Percentiles rank a stretch among this genome's conserved stretches.
Conservation (phyloP, 1,140 invertebrate species). For the Drosophila guanche region DNA sequence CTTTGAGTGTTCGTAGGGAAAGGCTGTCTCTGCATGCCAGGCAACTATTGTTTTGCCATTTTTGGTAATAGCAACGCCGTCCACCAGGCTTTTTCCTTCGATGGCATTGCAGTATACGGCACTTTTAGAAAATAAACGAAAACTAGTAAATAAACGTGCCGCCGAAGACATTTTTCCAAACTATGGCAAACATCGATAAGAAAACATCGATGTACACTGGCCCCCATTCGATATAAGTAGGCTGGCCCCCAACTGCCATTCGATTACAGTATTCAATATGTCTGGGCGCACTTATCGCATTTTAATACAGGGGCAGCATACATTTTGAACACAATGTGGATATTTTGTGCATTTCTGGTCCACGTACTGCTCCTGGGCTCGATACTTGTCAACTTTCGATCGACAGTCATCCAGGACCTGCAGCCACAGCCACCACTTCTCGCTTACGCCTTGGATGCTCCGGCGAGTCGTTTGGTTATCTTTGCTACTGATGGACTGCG, state of each 20-base stretch:
- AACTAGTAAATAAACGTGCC: slow-evolving; percentile 58
- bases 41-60: slow-evolving; percentile 92
- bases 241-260: no score
- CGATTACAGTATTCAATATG: no score
- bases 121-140: slow-evolving; percentile 73
- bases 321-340: slow-evolving; percentile 62
- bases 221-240: not conserved
- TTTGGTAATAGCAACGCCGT: slow-evolving; percentile 87
- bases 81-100: slow-evolving; percentile 70
- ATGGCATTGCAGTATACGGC: slow-evolving; percentile 59
- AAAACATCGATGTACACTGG: no score
- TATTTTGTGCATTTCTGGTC: slow-evolving; percentile 70
- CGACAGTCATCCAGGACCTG: slow-evolving; percentile 86
- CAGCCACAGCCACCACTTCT: slow-evolving; percentile 83
- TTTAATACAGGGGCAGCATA: slow-evolving; percentile 9
- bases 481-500: slow-evolving; percentile 96
- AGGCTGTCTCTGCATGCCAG: slow-evolving; percentile 92
- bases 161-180: slow-evolving; percentile 52
- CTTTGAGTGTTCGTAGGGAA: slow-evolving; percentile 93
- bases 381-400: slow-evolving; percentile 88
- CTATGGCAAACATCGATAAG: slow-evolving; percentile 5
- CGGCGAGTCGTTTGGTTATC: slow-evolving; percentile 90
- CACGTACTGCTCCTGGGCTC: slow-evolving; percentile 86
- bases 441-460: slow-evolving; percentile 83
- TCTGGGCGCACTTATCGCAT: not conserved